Conservation (phyloP, 2,113 vertebrate species). For the Hemicordylus capensis region DNA sequence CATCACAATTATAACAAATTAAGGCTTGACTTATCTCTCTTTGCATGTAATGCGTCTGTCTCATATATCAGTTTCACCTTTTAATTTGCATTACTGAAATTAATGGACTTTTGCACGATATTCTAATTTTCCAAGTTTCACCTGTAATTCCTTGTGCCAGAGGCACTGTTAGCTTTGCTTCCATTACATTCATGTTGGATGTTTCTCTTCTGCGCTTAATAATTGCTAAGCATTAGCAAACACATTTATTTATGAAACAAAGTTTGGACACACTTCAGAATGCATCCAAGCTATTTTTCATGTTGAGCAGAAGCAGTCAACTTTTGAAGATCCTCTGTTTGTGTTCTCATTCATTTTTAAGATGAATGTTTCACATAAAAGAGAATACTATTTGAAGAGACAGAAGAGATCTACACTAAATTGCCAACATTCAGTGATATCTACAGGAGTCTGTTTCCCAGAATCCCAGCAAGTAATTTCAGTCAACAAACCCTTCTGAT, state of each 20-base stretch:
- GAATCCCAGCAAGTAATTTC: constrained; percentile 16
- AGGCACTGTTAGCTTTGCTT: too few relatives aligned
- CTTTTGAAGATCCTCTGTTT: neutral
- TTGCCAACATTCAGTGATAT: neutral
- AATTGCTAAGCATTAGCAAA: neutral
- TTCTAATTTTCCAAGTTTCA: too few relatives aligned
- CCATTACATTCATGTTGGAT: too few relatives aligned
- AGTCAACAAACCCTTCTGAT: constrained; percentile 41
- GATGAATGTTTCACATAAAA: constrained; percentile 9
- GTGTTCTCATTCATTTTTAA: constrained; percentile 6
- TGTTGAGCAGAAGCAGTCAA: neutral
- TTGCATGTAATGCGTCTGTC: too few relatives aligned
- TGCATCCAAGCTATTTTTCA: neutral
- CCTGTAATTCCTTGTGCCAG: too few relatives aligned
- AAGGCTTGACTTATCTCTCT: too few relatives aligned
- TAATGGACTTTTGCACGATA: too few relatives aligned
- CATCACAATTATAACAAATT: too few relatives aligned
- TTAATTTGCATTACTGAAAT: too few relatives aligned
- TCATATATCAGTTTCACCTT: too few relatives aligned
- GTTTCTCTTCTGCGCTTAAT: too few relatives aligned
- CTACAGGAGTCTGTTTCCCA: constrained; percentile 7
- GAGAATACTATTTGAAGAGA: constrained; percentile 26
- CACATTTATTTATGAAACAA: neutral
- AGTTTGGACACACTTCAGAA: neutral
- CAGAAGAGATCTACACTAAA: constrained; percentile 33